phyloP scores from a whole-genome alignment of 2,113 vertebrate species.

The Nematolebias whitei region DNA sequence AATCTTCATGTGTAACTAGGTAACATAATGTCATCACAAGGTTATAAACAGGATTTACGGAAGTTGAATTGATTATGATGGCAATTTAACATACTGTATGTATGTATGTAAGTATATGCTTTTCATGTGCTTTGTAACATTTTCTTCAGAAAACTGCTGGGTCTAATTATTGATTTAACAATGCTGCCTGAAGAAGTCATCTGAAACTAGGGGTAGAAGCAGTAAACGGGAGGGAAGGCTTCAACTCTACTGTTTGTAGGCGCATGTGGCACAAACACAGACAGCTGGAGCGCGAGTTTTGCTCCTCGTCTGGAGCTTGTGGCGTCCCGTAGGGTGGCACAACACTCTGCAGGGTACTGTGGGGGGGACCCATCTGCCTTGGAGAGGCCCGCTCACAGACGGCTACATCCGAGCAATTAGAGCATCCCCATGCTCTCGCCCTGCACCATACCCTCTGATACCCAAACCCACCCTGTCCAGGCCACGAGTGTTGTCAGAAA shows the following conservation, averaged over 20 bases:
- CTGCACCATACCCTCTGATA: conserved; percentile 30
- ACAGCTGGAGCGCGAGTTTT: conserved; percentile 76
- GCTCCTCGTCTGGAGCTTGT: conserved; percentile 69
- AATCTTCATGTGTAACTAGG: too few relatives aligned
- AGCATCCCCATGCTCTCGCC: conserved; percentile 31
- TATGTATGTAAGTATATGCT: too few relatives aligned
- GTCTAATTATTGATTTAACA: background rate
- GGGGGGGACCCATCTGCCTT: conserved; percentile 74
- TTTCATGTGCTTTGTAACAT: background rate
- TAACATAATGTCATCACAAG: too few relatives aligned
- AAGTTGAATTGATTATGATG: too few relatives aligned
- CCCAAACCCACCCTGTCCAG: conserved; percentile 36
- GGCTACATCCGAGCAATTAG: conserved; percentile 33
- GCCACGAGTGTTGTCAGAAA: conserved; percentile 47
- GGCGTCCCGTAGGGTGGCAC: conserved; percentile 73
- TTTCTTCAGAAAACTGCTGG: too few relatives aligned
- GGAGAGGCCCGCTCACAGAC: conserved; percentile 53
- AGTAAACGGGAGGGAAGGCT: background rate
- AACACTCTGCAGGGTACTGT: conserved; percentile 66
- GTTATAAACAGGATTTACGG: too few relatives aligned
- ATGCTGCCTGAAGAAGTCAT: background rate
- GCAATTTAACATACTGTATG: too few relatives aligned
- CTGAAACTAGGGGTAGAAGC: background rate
- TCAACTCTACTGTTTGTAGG: conserved; percentile 41
- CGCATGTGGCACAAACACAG: conserved; percentile 76